Base-by-base conservation (phyloP, 1,140 invertebrate species). In the Neodiprion fabricii region DNA sequence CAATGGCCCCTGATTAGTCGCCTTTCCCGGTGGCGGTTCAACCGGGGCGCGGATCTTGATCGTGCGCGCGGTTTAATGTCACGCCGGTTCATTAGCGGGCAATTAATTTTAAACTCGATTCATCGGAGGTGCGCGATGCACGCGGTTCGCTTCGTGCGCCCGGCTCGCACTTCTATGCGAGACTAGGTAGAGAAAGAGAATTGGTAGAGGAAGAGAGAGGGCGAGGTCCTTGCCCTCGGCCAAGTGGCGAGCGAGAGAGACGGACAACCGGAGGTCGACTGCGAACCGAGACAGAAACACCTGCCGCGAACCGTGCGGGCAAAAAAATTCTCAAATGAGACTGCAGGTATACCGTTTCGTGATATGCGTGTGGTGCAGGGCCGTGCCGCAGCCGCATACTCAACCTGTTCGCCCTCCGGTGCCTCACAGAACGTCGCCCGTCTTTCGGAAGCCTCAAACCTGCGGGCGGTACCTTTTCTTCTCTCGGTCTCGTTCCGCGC, bases 21-120 rank as follows among this genome's bases (percentile, higher is more conserved):
- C 28, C 28, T 40, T 40, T 40, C 53, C 53, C 9, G 53, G n/a
- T 61, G 11, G n/a, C 0, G 11, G 11, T 5, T 61, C 53, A 17
- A 3, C 28, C 28, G 28, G 28, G 28, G 28, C 28, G 28, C 28
- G 5, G 53, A 61, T 61, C n/a, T 61, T 61, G 11, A 61, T 61
- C 53, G 28, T 40, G 28, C 1, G 28, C 28, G 11, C 8, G 11
- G 53, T 11, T 17, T 12, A 61, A 61, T 17, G 53, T 61, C 53
- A 61, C 53, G 11, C 11, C 74, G 76, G 79, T 83, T 84, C 84
- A 84, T 86, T 86, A 85, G 83, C 84, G 76, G 77, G 82, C 81
- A 82, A 85, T 86, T 85, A 84, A 86, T 85, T 85, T 84, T 85
- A 85, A 84, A 85, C 81, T 81, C 80, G 78, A 80, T 83, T 80